Conservation (phyloP, 2,797 vertebrate species). For the Hyperoplus immaculatus region DNA sequence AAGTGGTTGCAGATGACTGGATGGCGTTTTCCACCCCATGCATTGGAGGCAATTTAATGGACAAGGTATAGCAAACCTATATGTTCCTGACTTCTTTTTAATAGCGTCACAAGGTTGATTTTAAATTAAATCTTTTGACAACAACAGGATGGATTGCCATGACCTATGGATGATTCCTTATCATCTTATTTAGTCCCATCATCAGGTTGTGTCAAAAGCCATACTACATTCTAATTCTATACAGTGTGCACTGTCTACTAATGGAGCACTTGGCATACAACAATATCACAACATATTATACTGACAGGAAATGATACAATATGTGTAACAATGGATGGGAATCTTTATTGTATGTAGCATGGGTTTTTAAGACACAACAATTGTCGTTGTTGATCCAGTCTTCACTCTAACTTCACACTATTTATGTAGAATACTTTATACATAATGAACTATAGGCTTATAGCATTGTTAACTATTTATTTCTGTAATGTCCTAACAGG, state of each 20-base stretch:
- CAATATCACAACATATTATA: neutral
- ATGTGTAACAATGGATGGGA: no score
- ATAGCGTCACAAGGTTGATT: neutral
- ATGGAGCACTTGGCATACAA: neutral
- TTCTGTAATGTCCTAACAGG: neutral
- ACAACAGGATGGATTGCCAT: neutral
- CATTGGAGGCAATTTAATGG: neutral
- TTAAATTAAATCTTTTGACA: neutral
- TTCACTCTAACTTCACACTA: neutral
- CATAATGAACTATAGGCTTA: neutral
- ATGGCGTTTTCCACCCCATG: neutral
- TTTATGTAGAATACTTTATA: neutral
- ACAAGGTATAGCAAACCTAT: neutral
- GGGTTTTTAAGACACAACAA: no score
- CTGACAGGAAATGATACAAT: no score
- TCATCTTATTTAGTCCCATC: neutral
- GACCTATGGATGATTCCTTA: neutral
- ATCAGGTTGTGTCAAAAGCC: neutral
- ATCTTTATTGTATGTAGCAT: no score
- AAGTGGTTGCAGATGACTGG: conserved; percentile 2
- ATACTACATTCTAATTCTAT: neutral
- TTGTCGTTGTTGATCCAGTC: neutral
- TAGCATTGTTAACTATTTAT: no score
- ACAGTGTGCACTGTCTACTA: neutral
- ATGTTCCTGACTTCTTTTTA: neutral